A percentile compares a stretch with the other conserved stretches of the same genome.
Conservation (phyloP, 2,113 vertebrate species). For the Platysteira castanea region DNA sequence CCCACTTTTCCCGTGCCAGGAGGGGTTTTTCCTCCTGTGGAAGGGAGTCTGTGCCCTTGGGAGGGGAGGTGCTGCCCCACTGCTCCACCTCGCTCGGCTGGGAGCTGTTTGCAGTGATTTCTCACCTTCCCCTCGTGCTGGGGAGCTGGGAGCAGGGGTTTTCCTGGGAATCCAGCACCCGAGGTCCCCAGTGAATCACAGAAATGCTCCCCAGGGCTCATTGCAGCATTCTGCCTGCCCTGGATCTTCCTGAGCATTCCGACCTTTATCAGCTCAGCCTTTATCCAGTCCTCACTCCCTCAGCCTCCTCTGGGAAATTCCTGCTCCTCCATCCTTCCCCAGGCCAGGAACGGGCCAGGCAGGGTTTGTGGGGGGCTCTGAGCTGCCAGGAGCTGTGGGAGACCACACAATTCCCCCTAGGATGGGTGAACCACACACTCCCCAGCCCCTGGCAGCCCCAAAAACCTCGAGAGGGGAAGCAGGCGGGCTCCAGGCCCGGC, state of each 20-base stretch:
- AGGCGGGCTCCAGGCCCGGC: not conserved
- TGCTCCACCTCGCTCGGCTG: not conserved
- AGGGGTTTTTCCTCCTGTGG: not conserved
- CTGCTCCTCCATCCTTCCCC: not conserved
- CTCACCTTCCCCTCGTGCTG: not conserved
- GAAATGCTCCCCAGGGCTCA: not conserved
- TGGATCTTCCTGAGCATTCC: not conserved
- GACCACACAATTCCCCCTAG: not conserved
- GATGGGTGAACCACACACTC: not conserved
- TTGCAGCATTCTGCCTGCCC: not conserved
- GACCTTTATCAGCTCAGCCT: rapidly evolving
- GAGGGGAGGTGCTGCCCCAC: not conserved
- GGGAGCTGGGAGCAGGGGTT: not conserved
- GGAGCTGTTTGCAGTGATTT: not conserved
- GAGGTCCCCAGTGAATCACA: rapidly evolving
- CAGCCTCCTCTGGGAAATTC: not conserved
- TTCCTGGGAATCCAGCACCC: not conserved
- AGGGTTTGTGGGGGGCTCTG: not conserved
- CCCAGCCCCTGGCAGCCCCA: not conserved
- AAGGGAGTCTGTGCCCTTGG: not conserved
- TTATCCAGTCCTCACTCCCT: not conserved
- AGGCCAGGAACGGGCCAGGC: not conserved
- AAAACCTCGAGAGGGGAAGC: not conserved
- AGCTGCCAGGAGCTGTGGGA: not conserved
- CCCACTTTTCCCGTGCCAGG: rapidly evolving